phyloP scores from a whole-genome alignment of 2,888 invertebrate species.

The Oegoconia quadripuncta region DNA sequence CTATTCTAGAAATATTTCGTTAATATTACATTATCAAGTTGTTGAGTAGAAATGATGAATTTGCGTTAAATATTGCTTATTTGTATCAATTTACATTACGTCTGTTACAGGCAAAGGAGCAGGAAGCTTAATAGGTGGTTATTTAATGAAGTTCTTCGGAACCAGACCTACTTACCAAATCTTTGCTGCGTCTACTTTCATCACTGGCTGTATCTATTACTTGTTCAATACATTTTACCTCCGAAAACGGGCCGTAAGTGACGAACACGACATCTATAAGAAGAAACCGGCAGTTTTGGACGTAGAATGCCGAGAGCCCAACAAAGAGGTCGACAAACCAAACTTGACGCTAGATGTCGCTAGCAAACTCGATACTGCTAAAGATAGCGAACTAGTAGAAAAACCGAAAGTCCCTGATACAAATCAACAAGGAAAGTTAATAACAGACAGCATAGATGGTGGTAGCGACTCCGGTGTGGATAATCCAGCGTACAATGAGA shows the following conservation, averaged over 20 bases:
- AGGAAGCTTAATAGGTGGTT: conserved; percentile 87
- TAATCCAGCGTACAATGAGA: conserved; percentile 63
- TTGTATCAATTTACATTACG: background rate
- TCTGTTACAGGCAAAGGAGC: conserved; percentile 82
- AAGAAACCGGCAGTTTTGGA: conserved; percentile 66
- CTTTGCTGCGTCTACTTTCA: conserved; percentile 80
- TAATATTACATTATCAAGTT: no score
- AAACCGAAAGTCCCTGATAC: conserved; percentile 19
- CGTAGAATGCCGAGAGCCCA: conserved; percentile 49
- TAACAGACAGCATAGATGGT: conserved; percentile 59
- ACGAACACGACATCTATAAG: conserved; percentile 79
- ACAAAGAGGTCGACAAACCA: conserved; percentile 38
- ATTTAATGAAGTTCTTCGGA: conserved; percentile 85
- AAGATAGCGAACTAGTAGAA: conserved; percentile 27
- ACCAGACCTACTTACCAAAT: conserved; percentile 85
- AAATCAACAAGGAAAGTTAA: conserved; percentile 36
- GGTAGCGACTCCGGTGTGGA: conserved; percentile 70
- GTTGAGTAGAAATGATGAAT: no score
- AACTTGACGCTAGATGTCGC: conserved; percentile 46
- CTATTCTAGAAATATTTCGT: no score
- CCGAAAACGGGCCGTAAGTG: conserved; percentile 71
- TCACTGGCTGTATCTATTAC: conserved; percentile 84
- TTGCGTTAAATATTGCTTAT: conserved; percentile 1
- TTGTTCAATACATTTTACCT: conserved; percentile 83
- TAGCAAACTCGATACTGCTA: conserved; percentile 32